Percentiles rank a stretch among this genome's conserved stretches.
Evolutionary conservation across 2,113 vertebrate species (phyloP).

Genomic region (Centrocercus urophasianus): DNA sequence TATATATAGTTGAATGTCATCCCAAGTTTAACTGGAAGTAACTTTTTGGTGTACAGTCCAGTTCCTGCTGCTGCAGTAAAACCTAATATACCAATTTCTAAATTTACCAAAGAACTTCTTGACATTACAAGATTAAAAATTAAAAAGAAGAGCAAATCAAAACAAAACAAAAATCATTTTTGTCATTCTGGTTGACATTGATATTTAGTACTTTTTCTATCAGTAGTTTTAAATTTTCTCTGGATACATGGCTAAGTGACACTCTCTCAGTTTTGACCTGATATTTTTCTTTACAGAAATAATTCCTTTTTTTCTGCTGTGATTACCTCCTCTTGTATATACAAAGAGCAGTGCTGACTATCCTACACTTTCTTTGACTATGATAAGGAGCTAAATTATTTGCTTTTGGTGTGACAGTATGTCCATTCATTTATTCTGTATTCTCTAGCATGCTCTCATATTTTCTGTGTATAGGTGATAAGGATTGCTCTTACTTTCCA

Average conservation of each 20-base stretch:
- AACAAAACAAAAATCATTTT: background rate
- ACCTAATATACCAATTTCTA: background rate
- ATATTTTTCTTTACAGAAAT: background rate
- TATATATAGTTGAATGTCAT: background rate
- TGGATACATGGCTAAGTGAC: background rate
- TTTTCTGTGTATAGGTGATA: background rate
- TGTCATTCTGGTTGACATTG: background rate
- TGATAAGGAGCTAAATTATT: background rate
- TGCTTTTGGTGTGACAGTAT: accelerated
- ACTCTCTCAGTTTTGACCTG: background rate
- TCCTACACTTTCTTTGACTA: background rate
- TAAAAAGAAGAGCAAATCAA: background rate
- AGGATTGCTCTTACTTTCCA: background rate
- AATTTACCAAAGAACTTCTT: background rate
- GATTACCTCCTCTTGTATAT: background rate
- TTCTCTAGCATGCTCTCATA: background rate
- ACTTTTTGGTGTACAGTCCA: background rate
- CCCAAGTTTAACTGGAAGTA: background rate
- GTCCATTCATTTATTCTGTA: background rate
- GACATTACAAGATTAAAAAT: background rate
- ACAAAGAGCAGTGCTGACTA: background rate
- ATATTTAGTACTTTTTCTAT: background rate
- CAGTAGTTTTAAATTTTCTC: background rate
- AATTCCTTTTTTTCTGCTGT: background rate
- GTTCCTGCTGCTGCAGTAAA: background rate